Conservation (phyloP, 1,140 invertebrate genomes). For the Lordiphosa collinella region DNA sequence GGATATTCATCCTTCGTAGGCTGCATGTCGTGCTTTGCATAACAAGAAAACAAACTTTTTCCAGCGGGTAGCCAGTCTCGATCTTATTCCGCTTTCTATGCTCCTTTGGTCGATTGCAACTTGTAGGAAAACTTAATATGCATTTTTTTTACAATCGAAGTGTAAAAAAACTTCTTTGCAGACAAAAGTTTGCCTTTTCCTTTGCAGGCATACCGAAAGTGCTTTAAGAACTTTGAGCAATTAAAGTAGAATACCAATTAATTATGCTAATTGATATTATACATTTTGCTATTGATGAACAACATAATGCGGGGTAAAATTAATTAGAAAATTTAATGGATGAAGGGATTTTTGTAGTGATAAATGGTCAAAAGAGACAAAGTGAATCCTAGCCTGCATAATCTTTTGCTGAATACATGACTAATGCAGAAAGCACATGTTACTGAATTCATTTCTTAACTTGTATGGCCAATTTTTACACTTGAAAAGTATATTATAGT, state of each 20-base stretch:
- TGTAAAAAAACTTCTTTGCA: slow-evolving; percentile 1
- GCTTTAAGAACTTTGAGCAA: slow-evolving; percentile 21
- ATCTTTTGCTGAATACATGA: too few species aligned
- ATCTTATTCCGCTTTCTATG: not conserved
- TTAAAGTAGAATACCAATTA: slow-evolving; percentile 20
- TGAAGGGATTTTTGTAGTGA: too few species aligned
- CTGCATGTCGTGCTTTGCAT: slow-evolving; percentile 43
- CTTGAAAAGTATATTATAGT: too few species aligned
- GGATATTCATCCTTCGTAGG: slow-evolving; percentile 33
- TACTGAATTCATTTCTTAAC: too few species aligned
- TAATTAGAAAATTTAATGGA: too few species aligned
- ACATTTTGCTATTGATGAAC: slow-evolving; percentile 26
- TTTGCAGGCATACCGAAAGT: slow-evolving; percentile 3
- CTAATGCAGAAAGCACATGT: too few species aligned
- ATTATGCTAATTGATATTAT: slow-evolving; percentile 37
- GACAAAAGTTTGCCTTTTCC: slow-evolving; percentile 2
- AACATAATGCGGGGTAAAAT: slow-evolving; percentile 4
- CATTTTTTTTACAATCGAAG: slow-evolving; percentile 12
- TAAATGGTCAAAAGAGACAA: too few species aligned
- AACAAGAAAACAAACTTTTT: slow-evolving; percentile 42
- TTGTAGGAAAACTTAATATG: slow-evolving; percentile 44
- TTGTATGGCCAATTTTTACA: too few species aligned
- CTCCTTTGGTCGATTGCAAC: slow-evolving; percentile 18
- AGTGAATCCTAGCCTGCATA: too few species aligned
- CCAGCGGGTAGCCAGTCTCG: slow-evolving; percentile 5